phyloP scores from a whole-genome alignment of 2,888 invertebrate species.

The Sycophila texana region DNA sequence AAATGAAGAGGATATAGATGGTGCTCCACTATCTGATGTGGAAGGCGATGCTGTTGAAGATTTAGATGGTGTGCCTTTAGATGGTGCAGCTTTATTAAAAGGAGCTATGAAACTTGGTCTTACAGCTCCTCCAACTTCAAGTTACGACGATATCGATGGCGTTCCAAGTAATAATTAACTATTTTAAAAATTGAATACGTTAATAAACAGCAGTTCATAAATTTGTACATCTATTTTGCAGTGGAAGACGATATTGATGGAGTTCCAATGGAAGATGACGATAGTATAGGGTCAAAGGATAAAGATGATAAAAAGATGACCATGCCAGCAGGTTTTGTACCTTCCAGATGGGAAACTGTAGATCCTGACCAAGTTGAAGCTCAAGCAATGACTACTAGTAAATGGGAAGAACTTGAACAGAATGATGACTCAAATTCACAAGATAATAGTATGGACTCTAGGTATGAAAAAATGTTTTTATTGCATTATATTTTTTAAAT shows the following conservation, averaged over 20 bases:
- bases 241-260: conserved; percentile 88
- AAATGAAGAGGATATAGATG: conserved; percentile 83
- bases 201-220: not conserved
- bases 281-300: conserved; percentile 62
- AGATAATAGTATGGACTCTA: conserved; percentile 75
- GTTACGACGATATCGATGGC: conserved; percentile 83
- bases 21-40: conserved; percentile 79
- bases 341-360: conserved; percentile 97
- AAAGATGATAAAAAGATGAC: conserved; percentile 73
- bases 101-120: conserved; percentile 79
- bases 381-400: conserved; percentile 90
- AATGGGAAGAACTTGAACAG: conserved; percentile 88
- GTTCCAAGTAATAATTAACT: conserved; percentile 77
- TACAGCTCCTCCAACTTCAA: conserved; percentile 73
- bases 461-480: conserved; percentile 61
- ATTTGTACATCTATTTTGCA: conserved; percentile 62
- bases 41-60: conserved; percentile 77
- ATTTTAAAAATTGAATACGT: not conserved
- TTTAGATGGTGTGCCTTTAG: conserved; percentile 82
- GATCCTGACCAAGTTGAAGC: conserved; percentile 90
- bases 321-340: conserved; percentile 85
- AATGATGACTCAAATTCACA: conserved; percentile 74
- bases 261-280: conserved; percentile 78
- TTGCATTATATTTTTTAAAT: not conserved
- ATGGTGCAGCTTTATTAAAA: conserved; percentile 88